A percentile compares a stretch with the other conserved stretches of the same genome.
These are phyloP conservation scores for Philaethria dido DNA, from an alignment of 2,888 invertebrate genomes.

Conservation along the genomic window DNA sequence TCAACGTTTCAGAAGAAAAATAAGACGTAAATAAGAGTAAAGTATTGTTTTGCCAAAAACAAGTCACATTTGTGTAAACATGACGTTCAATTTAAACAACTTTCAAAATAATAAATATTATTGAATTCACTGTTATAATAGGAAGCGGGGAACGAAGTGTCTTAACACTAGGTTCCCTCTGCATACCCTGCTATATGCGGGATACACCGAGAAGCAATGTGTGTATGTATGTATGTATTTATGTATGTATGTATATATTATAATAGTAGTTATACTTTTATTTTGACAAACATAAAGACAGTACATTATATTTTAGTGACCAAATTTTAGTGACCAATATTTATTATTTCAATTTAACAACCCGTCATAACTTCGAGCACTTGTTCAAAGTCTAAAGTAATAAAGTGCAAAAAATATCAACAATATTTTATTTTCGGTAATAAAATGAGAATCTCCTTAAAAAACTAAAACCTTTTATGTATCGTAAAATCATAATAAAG, in stretches of 20 bases:
- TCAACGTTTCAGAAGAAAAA: not conserved
- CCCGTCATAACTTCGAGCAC: not conserved
- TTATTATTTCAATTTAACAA: not conserved
- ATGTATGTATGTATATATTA: too few species aligned
- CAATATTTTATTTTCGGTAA: not conserved
- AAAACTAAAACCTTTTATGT: not conserved
- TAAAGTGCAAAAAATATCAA: not conserved
- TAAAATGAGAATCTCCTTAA: not conserved
- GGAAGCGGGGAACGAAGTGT: too few species aligned
- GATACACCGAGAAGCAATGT: too few species aligned
- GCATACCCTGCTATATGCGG: too few species aligned
- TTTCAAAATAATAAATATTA: too few species aligned
- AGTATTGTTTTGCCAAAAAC: slow-evolving; percentile 3
- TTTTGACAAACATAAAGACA: too few species aligned
- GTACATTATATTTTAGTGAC: too few species aligned
- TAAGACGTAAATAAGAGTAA: not conserved
- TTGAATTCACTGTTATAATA: too few species aligned
- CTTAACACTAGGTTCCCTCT: too few species aligned
- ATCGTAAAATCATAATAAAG: slow-evolving; percentile 11
- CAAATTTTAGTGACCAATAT: too few species aligned
- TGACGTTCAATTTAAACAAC: not conserved
- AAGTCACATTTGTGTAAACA: not conserved
- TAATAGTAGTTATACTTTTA: too few species aligned
- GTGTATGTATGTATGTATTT: too few species aligned
- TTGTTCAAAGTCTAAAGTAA: not conserved